Percentiles rank a stretch among this genome's conserved stretches.
Conservation (phyloP, 2,797 vertebrate genomes). For the Sebastes cheni region DNA sequence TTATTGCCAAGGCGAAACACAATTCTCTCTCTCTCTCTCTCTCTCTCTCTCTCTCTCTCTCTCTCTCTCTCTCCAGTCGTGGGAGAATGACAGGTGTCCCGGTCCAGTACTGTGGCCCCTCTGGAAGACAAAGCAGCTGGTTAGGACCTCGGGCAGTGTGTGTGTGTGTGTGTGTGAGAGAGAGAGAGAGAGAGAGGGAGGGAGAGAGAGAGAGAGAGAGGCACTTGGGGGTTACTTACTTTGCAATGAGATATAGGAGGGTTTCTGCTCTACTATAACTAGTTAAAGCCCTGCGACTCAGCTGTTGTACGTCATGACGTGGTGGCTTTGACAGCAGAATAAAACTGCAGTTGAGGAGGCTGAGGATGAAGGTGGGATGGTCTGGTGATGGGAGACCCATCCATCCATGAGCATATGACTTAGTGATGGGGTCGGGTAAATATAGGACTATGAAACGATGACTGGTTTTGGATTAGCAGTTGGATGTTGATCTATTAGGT, state of each 20-base stretch:
- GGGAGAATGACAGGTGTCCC: slow-evolving; percentile 82
- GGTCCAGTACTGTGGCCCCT: slow-evolving; percentile 48
- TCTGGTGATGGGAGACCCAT: slow-evolving; percentile 1
- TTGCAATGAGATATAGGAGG: neutral
- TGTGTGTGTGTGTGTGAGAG: slow-evolving; percentile 7
- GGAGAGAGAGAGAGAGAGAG: neutral
- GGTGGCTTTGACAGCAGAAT: neutral
- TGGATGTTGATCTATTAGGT: neutral
- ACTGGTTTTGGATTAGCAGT: neutral
- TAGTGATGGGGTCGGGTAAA: neutral
- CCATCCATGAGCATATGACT: slow-evolving; percentile 1
- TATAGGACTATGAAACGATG: neutral
- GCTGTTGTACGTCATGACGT: slow-evolving; percentile 6
- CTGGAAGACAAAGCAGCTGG: slow-evolving; percentile 78
- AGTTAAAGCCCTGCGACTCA: neutral
- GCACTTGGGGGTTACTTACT: neutral
- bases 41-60: neutral
- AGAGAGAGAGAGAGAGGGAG: neutral
- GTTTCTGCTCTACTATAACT: neutral
- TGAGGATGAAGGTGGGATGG: neutral
- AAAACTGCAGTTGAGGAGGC: neutral
- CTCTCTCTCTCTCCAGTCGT: slow-evolving; percentile 54
- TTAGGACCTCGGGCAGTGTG: slow-evolving; percentile 35
- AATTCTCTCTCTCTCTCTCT: neutral
- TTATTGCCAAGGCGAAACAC: neutral